These are phyloP conservation scores for Musca domestica DNA, from an alignment of 1,140 invertebrate genomes.

Conservation along the genomic window DNA sequence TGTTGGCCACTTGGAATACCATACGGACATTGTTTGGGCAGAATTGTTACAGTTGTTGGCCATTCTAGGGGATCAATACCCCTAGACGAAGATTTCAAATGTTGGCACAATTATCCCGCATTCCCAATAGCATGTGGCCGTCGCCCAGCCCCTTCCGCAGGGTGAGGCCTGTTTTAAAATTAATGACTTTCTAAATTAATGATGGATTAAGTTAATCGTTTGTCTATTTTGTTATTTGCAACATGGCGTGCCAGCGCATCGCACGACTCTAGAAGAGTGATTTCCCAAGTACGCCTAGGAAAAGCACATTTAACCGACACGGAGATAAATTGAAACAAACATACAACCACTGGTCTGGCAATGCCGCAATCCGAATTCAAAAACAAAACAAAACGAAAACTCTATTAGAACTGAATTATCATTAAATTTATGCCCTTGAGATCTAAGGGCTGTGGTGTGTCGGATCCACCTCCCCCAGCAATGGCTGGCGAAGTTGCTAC, in stretches of 20 bases:
- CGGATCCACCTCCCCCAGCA: no score
- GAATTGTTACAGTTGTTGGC: neutral
- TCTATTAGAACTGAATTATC: neutral
- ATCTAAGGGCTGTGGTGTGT: neutral
- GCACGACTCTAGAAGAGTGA: neutral
- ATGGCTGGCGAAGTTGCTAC: no score
- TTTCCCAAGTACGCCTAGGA: no score
- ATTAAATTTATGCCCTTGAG: constrained; percentile 11
- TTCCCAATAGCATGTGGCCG: neutral
- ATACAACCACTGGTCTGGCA: no score
- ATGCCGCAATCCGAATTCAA: neutral
- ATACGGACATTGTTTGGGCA: neutral
- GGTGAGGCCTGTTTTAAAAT: constrained; percentile 25
- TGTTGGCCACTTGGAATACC: constrained; percentile 7
- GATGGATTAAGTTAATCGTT: constrained; percentile 24
- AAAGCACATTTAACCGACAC: neutral
- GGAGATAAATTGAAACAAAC: neutral
- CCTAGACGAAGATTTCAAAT: neutral
- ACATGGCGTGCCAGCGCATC: neutral
- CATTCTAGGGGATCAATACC: neutral
- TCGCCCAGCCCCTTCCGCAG: no score
- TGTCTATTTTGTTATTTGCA: neutral
- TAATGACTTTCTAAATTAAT: constrained; percentile 37
- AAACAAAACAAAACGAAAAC: neutral
- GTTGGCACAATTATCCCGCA: neutral